Evolutionary conservation across 2,797 vertebrate genomes (phyloP), one percentile per base, ranked within the genome.

Genomic region (Molossus molossus): DNA sequence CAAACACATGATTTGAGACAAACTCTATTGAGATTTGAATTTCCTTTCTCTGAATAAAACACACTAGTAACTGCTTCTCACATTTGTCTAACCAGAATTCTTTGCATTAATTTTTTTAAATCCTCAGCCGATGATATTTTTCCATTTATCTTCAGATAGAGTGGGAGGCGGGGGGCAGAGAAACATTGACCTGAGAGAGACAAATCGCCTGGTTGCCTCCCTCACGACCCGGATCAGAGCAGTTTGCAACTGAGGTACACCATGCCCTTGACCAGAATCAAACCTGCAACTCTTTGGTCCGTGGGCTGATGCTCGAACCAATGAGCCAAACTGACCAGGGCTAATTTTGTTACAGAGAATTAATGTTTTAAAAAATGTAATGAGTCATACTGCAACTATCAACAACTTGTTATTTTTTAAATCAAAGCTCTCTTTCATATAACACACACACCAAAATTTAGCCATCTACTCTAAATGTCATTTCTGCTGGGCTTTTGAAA

Each of bases 311-410:
- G 40, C 40, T 45, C 40, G 3, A 45, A 45, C 40, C 6, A 6
- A 5, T 45, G 40, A 45, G 40, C 40, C 40, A 45, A 45, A 45
- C 40, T 45, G 40, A 3, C 40, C 4, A 45, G 40, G 40, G 40
- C 40, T 96, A 83, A 72, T 62, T 83, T 91, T 91, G 92, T 94
- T 79, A 65, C 13, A 89, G 40, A 87, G 8, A 93, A 95, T 77
- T 81, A 29, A 85, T 80, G 25, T 58, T 95, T 96, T 70, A 1
- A 57, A 69, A 85, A 94, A 75, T 40, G 18, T 48, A 62, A 75
- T 72, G 72, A 94, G 81, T 81, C 18, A 89, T 45, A 93, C 3
- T 60, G 6, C 6, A 89, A 45, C 53, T 55, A 58, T 89, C 65
- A 86, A 65, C 37, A 94, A 60, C 7, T 69, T 40, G 3, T 53